A percentile compares a stretch with the other conserved stretches of the same genome.
Evolutionary conservation across 2,888 invertebrate species (phyloP).

Genomic region (Biston betularia): DNA sequence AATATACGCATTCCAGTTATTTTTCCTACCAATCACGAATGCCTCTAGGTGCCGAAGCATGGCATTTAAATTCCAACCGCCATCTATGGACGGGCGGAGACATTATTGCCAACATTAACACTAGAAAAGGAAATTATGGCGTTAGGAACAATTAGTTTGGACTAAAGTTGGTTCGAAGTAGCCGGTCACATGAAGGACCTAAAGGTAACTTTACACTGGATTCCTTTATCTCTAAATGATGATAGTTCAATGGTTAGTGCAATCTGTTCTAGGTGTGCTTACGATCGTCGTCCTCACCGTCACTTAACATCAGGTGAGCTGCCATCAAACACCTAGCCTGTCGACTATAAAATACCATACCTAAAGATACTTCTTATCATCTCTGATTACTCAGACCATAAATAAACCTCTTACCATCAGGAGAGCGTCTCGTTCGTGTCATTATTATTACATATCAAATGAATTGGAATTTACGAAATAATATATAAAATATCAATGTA

Average conservation of each 20-base stretch:
- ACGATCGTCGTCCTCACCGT: no score
- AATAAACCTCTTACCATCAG: not conserved
- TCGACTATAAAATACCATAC: no score
- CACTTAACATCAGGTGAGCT: no score
- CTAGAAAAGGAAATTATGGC: conserved; percentile 43
- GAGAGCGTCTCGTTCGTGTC: no score
- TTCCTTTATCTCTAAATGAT: no score
- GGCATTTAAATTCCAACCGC: conserved; percentile 19
- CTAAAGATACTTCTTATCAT: no score
- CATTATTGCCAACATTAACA: conserved; percentile 30
- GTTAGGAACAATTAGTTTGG: conserved; percentile 43
- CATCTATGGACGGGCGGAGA: conserved; percentile 21
- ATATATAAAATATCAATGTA: not conserved
- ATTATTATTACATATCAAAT: no score
- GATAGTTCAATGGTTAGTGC: no score
- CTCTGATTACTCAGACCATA: no score
- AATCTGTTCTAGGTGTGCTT: no score
- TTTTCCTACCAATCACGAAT: conserved; percentile 33
- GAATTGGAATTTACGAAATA: no score
- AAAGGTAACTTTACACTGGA: conserved; percentile 11
- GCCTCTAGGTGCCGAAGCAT: conserved; percentile 34
- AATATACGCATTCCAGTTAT: conserved; percentile 8
- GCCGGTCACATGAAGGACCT: conserved; percentile 9
- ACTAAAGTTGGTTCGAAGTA: conserved; percentile 12
- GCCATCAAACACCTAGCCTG: no score